Evolutionary conservation across 2,888 invertebrate genomes (phyloP), one percentile per base, ranked within the genome.

Genomic region (Muscina levida): DNA sequence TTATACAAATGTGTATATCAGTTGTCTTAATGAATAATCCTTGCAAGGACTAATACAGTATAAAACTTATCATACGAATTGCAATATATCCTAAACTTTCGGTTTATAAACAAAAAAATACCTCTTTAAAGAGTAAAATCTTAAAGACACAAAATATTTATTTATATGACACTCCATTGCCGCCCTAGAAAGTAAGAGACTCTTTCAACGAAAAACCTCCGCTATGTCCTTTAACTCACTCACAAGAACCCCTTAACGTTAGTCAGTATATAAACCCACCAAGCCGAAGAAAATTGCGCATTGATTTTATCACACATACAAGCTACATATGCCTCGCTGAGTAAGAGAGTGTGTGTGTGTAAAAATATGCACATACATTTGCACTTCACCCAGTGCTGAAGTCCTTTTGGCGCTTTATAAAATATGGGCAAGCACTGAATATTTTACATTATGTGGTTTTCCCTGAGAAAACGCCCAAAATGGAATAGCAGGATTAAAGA

Each of bases 331-430:
- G n/a, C n/a, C n/a, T n/a, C n/a, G n/a, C n/a, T n/a, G n/a, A n/a
- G n/a, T n/a, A n/a, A n/a, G n/a, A n/a, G n/a, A n/a, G 10, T 19
- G 48, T 22, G 22, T 22, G 42, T 68, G 67, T 53, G 67, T 11
- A 46, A 71, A 71, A 44, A 48, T 71, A 71, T 71, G 71, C 71
- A 71, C 71, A 71, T 71, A 71, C 19, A 72, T 62, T 72, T 72
- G 26, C 48, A 62, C 59, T 72, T 59, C 48, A 22, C 17, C 37
- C 19, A 22, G 24, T 24, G 24, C 10, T 24, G 31, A 31, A 1
- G 24, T 53, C 53, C 53, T 53, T n/a, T 24, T 53, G 53, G 24
- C 22, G 24, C 24, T 10, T 17, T 24, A 53, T 53, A 24, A 53
- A 53, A 53, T 22, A 53, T 53, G 53, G 53, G 11, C 53, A 24